Evolutionary conservation across 2,113 vertebrate species (phyloP), one percentile per base, ranked within the genome.

Genomic region (Mungos mungo): DNA sequence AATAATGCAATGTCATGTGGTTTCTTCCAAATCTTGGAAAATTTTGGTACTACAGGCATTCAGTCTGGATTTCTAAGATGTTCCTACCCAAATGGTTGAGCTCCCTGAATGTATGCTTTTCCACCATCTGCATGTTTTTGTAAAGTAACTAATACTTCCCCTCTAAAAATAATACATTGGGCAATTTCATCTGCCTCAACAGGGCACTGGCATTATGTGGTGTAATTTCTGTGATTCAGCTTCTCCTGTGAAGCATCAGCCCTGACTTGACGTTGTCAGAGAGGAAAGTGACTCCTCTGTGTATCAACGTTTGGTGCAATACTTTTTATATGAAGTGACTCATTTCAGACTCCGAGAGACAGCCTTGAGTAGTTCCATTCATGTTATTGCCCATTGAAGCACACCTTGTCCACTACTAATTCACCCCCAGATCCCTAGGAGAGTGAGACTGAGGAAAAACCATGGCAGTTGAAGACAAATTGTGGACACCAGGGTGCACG

Each of bases 301-400:
- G 68, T 7, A 33, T 31, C 41, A 31, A 60, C 89, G 79, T 27
- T 35, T 86, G 33, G 38, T 96, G 66, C 7, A 76, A 12, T 23
- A 81, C 77, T 52, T 96, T 60, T 93, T 16, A 95, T 38, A 15
- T 38, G 33, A 93, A 79, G 14, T 72, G 92, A 95, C 50, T 93
- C 74, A 72, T 38, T 66, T 66, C 13, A 38, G 69, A 52, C 31
- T 87, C 87, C 25, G 5, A 81, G 45, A 90, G 91, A 85, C 18
- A 33, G 23, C 50, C 65, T 9, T 91, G 13, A 72, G 47, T 13
- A 21, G 52, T 54, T 41, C 84, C 45, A 38, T 14, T 92, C 60
- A 45, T n/a, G 41, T 38, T 85, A 23, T 82, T 79, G 15, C 86
- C 68, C 74, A 18, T 2, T 25, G 54, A 90, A 93, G 31, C 50